Base-by-base conservation (phyloP, 2,888 invertebrate genomes). In the Drosophila picticornis region DNA sequence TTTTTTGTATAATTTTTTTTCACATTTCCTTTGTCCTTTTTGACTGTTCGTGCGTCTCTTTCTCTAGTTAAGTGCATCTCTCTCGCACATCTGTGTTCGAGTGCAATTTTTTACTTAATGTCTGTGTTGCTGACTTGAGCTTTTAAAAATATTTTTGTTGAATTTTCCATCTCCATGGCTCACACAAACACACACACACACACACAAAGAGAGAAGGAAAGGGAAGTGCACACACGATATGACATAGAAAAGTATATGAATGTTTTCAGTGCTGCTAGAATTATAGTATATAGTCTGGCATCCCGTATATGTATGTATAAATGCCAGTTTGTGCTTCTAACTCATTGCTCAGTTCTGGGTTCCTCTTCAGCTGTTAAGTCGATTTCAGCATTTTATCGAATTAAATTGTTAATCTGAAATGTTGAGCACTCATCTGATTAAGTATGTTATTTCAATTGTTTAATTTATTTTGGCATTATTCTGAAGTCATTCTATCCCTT, bases 111-210 rank as follows among this genome's bases (percentile, higher is more conserved):
- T 85, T 56, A 34, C 64, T 67, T 68, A 63, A 64, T 71, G 70
- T 80, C 80, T 76, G 64, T 69, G 73, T 75, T 67, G 64, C 66
- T 71, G 83, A 72, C 85, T 90, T 84, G 71, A 83, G 88, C 85
- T 88, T 75, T 88, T 85, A 65, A 79, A 84, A 81, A 84, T 84
- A 72, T 88, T 90, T 90, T 76, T 74, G 67, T 74, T 79, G 76
- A 74, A 79, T 82, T 84, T 71, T 72, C 56, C 64, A 19, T 48
- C 71, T 64, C 53, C 46, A 46, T 75, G 51, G 25, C 75, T 53
- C 64, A 75, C 60, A 82, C 79, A 78, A 60, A 66, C 72, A 58
- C 34, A 40, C 58, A 52, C 46, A 31, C 60, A 40, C 36, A 40
- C 57, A 52, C 34, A 32, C 60, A 50, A 40, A 52, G 25, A 40